Percentiles rank a stretch among this genome's conserved stretches.
Evolutionary conservation across 1,140 invertebrate species (phyloP).

Genomic region (Hylyphantes graminicola): DNA sequence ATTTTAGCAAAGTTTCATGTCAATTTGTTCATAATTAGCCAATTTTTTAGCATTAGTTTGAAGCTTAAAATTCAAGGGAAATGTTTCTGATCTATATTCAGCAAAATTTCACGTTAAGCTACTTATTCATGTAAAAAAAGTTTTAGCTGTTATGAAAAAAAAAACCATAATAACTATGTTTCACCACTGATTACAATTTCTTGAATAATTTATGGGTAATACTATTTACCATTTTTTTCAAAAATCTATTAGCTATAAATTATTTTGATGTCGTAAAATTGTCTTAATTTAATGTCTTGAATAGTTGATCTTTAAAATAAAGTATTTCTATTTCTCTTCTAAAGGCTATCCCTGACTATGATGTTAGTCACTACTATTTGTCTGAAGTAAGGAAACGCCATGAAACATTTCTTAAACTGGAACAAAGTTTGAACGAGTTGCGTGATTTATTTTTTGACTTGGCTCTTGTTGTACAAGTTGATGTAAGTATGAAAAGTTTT

Average conservation of each 20-base stretch:
- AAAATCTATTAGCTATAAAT: background rate
- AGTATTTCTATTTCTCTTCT: background rate
- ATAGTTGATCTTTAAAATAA: background rate
- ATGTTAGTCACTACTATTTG: constrained; percentile 22
- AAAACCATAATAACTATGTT: too few relatives aligned
- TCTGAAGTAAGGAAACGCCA: constrained; percentile 26
- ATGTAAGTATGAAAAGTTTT: constrained; percentile 13
- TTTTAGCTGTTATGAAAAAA: too few relatives aligned
- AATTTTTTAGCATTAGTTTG: too few relatives aligned
- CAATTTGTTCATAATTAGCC: too few relatives aligned
- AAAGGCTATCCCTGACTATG: constrained; percentile 32
- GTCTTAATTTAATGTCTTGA: too few relatives aligned
- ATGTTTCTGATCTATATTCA: too few relatives aligned
- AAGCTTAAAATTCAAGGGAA: too few relatives aligned
- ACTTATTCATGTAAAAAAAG: too few relatives aligned
- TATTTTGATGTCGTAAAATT: too few relatives aligned
- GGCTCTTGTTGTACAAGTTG: constrained; percentile 19
- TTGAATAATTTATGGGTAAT: background rate
- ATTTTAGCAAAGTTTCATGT: too few relatives aligned
- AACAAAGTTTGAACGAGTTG: constrained; percentile 21
- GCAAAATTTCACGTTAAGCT: too few relatives aligned
- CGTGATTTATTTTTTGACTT: constrained; percentile 36
- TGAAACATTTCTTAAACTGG: constrained; percentile 39
- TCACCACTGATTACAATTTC: background rate
- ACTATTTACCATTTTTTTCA: background rate